These are phyloP conservation scores for Drosophila biarmipes DNA, from an alignment of 1,140 invertebrate species.

Conservation along the genomic window DNA sequence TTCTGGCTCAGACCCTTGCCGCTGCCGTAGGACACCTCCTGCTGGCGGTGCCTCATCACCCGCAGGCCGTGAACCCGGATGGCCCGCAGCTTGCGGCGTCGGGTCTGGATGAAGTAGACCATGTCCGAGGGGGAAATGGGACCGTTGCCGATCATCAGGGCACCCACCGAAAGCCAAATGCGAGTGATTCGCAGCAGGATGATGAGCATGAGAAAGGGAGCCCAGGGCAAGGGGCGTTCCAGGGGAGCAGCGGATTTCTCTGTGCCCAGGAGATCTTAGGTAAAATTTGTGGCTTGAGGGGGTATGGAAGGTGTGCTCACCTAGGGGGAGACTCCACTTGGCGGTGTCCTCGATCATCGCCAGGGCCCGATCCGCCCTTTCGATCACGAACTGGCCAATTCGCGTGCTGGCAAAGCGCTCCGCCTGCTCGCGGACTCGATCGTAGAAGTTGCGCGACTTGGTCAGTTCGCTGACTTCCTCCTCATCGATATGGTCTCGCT, in stretches of 20 bases:
- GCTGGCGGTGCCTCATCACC: constrained; percentile 54
- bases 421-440: constrained; percentile 55
- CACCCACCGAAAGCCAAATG: constrained; percentile 72
- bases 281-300: too few species aligned
- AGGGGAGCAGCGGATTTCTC: constrained; percentile 50
- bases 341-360: constrained; percentile 74
- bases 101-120: constrained; percentile 78
- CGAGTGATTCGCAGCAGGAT: constrained; percentile 68
- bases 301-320: constrained; percentile 20
- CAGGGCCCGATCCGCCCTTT: constrained; percentile 60
- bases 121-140: constrained; percentile 63
- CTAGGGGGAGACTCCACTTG: constrained; percentile 79
- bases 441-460: constrained; percentile 53
- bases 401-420: constrained; percentile 70
- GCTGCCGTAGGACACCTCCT: constrained; percentile 18
- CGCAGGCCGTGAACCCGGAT: constrained; percentile 68
- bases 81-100: constrained; percentile 73
- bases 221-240: constrained; percentile 74
- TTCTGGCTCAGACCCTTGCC: constrained; percentile 35
- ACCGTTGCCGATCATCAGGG: constrained; percentile 70
- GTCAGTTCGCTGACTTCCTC: constrained; percentile 71
- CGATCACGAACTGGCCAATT: constrained; percentile 68
- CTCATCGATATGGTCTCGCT: constrained; percentile 66
- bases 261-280: neutral
- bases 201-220: constrained; percentile 70